Evolutionary conservation across 2,888 invertebrate species (phyloP).

Genomic region (Tubulanus polymorphus): DNA sequence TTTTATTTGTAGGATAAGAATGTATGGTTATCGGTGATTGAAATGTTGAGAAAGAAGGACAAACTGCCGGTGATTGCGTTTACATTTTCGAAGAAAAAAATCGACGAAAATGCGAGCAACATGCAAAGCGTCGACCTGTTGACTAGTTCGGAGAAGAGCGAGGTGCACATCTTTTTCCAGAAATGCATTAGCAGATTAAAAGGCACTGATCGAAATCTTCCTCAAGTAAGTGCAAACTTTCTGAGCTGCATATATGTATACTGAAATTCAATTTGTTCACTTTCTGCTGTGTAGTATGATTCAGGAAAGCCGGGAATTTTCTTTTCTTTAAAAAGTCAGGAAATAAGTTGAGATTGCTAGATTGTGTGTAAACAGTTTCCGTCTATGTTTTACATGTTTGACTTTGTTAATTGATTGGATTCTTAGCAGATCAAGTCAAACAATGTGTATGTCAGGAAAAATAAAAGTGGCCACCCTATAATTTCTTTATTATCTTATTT

Average conservation of each 20-base stretch:
- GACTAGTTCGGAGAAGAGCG: constrained; percentile 75
- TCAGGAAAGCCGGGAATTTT: too few species aligned
- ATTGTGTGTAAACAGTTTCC: neutral
- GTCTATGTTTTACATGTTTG: neutral
- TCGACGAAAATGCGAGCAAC: constrained; percentile 67
- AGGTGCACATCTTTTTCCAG: constrained; percentile 80
- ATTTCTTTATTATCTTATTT: constrained; percentile 8
- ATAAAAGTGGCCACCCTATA: neutral
- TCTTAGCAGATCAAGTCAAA: too few species aligned
- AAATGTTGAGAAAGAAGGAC: constrained; percentile 74
- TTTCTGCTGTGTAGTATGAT: neutral
- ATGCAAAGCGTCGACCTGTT: constrained; percentile 67
- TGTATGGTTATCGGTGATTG: constrained; percentile 59
- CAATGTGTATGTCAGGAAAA: neutral
- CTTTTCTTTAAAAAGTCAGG: too few species aligned
- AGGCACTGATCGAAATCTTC: constrained; percentile 79
- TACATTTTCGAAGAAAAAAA: constrained; percentile 80
- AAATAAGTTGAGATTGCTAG: neutral
- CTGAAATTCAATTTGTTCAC: neutral
- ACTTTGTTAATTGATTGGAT: too few species aligned
- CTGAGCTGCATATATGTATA: neutral
- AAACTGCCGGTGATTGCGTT: constrained; percentile 92
- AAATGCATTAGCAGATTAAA: constrained; percentile 78
- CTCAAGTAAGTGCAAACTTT: constrained; percentile 67
- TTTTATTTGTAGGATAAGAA: constrained; percentile 62